Conservation (phyloP, 2,113 vertebrate genomes). For the Tapirus terrestris region DNA sequence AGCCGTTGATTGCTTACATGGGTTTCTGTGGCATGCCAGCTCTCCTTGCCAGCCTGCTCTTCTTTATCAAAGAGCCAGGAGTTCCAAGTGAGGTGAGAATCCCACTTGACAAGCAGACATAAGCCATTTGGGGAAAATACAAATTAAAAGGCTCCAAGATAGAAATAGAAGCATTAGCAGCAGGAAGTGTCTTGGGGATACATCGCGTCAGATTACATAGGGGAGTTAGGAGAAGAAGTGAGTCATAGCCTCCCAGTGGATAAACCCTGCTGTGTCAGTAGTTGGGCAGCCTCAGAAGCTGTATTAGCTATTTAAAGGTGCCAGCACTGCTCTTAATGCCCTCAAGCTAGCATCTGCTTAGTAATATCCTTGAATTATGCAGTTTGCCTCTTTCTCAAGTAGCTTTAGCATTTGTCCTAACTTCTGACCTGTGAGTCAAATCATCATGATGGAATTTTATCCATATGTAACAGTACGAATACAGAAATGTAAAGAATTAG, state of each 20-base stretch:
- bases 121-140: not conserved
- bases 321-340: not conserved
- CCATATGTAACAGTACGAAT: not conserved
- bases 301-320: slow-evolving; percentile 15
- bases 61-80: slow-evolving; percentile 50
- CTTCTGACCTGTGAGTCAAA: not conserved
- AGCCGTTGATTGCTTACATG: slow-evolving; percentile 51
- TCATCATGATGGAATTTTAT: not conserved
- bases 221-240: not conserved
- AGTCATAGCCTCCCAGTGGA: not conserved
- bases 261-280: slow-evolving; percentile 8
- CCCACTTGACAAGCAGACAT: slow-evolving; percentile 12
- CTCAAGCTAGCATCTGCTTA: not conserved
- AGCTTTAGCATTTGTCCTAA: not conserved
- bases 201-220: not conserved
- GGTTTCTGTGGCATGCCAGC: slow-evolving; percentile 17
- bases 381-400: not conserved
- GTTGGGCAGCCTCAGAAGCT: not conserved
- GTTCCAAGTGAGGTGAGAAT: slow-evolving; percentile 60
- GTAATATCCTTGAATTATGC: not conserved
- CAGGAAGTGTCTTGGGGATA: not conserved
- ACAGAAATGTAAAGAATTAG: not conserved
- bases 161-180: slow-evolving; percentile 48
- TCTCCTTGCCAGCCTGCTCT: not conserved
- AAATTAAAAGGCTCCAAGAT: not conserved